Conservation (phyloP, 2,113 vertebrate genomes). For the Sorex fumeus region DNA sequence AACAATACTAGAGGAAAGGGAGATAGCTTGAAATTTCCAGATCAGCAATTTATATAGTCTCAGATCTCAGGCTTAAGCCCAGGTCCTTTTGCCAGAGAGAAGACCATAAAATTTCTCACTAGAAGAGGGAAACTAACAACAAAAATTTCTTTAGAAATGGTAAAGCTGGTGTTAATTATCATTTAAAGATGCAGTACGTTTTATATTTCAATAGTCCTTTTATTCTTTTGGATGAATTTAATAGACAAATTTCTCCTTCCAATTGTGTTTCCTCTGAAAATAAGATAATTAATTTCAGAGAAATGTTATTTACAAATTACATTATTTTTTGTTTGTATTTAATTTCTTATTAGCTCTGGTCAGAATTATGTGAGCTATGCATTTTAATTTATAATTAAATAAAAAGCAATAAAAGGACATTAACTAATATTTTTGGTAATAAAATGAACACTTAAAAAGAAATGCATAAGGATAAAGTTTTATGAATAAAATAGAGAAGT, state of each 20-base stretch:
- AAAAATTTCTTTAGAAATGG: slow-evolving; percentile 76
- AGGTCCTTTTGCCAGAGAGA: not conserved
- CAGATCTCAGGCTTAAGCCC: slow-evolving; percentile 20
- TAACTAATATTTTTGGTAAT: slow-evolving; percentile 52
- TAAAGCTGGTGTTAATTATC: slow-evolving; percentile 85
- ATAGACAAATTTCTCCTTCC: slow-evolving; percentile 71
- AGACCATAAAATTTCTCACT: slow-evolving; percentile 24
- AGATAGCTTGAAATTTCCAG: slow-evolving; percentile 1
- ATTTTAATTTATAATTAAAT: slow-evolving; percentile 81
- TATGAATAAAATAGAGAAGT: slow-evolving; percentile 54
- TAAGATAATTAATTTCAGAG: slow-evolving; percentile 88
- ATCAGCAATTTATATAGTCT: not conserved
- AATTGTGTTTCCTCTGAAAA: slow-evolving; percentile 87
- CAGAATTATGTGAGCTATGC: slow-evolving; percentile 69
- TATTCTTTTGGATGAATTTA: slow-evolving; percentile 86
- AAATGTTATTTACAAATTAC: slow-evolving; percentile 88
- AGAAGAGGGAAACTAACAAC: slow-evolving; percentile 40
- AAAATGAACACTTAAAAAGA: slow-evolving; percentile 69
- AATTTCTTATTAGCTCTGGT: slow-evolving; percentile 78
- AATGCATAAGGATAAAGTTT: slow-evolving; percentile 35
- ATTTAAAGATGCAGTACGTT: slow-evolving; percentile 85
- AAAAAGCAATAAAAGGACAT: slow-evolving; percentile 70
- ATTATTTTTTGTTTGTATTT: slow-evolving; percentile 84
- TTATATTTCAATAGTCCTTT: slow-evolving; percentile 85
- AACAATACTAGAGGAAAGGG: not conserved